Evolutionary conservation across 2,113 vertebrate species (phyloP).

Genomic region (Axis porcinus): DNA sequence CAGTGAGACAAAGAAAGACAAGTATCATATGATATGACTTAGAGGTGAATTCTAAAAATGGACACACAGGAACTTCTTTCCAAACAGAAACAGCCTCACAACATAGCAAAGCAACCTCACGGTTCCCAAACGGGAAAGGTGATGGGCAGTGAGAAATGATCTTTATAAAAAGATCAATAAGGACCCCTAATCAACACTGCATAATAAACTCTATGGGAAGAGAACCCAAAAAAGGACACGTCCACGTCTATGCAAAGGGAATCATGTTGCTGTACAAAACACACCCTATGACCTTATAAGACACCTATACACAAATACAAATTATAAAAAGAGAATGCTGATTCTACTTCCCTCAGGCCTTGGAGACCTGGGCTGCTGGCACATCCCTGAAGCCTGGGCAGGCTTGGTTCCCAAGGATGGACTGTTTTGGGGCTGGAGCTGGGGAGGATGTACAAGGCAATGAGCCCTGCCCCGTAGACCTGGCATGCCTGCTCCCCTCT

Average conservation of each 20-base stretch:
- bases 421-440: fast-evolving
- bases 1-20: not conserved
- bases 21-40: not conserved
- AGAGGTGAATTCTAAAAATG: not conserved
- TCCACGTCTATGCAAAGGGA: not conserved
- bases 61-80: not conserved
- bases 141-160: not conserved
- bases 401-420: not conserved
- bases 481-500: fast-evolving
- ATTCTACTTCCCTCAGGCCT: not conserved
- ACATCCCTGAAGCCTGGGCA: not conserved
- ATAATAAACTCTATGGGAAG: not conserved
- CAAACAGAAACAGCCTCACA: not conserved
- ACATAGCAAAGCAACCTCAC: not conserved
- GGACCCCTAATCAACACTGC: not conserved
- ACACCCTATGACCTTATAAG: not conserved
- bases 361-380: not conserved
- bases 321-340: not conserved
- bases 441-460: not conserved
- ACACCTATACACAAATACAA: not conserved
- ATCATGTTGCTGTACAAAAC: not conserved
- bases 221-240: not conserved
- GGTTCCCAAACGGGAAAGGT: not conserved
- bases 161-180: not conserved
- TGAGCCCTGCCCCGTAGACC: not conserved